Evolutionary conservation across 1,140 invertebrate genomes (phyloP).

Genomic region (Homalodisca vitripennis): DNA sequence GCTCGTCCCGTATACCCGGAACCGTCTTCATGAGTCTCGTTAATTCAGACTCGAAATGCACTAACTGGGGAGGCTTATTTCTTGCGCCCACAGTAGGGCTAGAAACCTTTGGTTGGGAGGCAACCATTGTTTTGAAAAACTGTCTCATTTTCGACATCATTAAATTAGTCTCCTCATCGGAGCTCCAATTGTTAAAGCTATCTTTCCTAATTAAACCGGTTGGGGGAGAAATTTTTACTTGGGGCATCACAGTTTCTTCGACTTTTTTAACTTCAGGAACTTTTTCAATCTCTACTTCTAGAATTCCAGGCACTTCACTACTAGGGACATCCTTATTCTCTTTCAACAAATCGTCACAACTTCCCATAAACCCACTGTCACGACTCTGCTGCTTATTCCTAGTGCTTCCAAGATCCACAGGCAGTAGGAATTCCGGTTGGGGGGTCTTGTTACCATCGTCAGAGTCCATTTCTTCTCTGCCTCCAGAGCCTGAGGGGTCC

Average conservation of each 20-base stretch:
- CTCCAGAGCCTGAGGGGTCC: conserved; percentile 49
- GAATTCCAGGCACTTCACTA: conserved; percentile 40
- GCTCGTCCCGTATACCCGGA: conserved; percentile 83
- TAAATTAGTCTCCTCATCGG: conserved; percentile 88
- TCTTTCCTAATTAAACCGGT: conserved; percentile 72
- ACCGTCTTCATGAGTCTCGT: conserved; percentile 90
- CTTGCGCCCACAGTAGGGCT: conserved; percentile 35
- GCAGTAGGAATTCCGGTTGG: conserved; percentile 50
- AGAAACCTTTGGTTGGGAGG: conserved; percentile 46
- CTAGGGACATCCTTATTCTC: conserved; percentile 48
- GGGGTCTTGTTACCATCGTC: conserved; percentile 56
- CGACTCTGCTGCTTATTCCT: conserved; percentile 72
- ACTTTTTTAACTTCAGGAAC: conserved; percentile 33
- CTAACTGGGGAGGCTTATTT: conserved; percentile 74
- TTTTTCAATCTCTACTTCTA: conserved; percentile 34
- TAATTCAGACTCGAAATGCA: conserved; percentile 85
- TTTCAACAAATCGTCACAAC: conserved; percentile 80
- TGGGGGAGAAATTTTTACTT: conserved; percentile 45
- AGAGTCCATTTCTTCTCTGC: conserved; percentile 50
- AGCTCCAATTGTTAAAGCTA: conserved; percentile 91
- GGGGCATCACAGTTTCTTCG: conserved; percentile 8
- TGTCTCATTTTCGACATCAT: conserved; percentile 94
- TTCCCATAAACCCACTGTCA: conserved; percentile 84
- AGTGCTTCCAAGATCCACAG: conserved; percentile 40
- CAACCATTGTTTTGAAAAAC: conserved; percentile 86